These are phyloP conservation scores for Stigmatopora nigra DNA, from an alignment of 2,113 vertebrate species.

Conservation along the genomic window DNA sequence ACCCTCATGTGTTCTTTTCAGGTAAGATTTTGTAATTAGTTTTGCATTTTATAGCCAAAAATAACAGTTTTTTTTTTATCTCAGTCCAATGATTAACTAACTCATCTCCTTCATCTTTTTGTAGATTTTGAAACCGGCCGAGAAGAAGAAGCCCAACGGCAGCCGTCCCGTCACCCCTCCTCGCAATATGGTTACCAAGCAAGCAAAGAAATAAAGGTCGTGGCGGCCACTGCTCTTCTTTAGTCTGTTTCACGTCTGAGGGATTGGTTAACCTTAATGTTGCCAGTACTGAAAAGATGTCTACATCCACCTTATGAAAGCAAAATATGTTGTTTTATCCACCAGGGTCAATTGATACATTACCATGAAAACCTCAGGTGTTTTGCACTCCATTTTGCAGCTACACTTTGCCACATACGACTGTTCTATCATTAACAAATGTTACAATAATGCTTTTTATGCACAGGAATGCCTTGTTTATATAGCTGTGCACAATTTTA, in stretches of 20 bases:
- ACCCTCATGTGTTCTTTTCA: conserved; percentile 99
- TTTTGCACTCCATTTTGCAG: conserved; percentile 75
- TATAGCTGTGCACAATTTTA: conserved; percentile 63
- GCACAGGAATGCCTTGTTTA: conserved; percentile 70
- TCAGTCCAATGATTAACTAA: neutral
- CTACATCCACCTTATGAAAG: conserved; percentile 60
- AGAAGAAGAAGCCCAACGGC: conserved; percentile 96
- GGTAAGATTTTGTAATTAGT: conserved; percentile 61
- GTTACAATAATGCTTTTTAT: conserved; percentile 58
- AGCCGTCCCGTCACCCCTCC: conserved; percentile 95
- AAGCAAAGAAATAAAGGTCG: conserved; percentile 86
- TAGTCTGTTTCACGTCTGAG: conserved; percentile 78
- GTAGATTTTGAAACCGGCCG: conserved; percentile 97
- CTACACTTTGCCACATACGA: conserved; percentile 69
- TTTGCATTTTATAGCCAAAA: neutral
- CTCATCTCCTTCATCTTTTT: neutral
- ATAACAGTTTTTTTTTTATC: neutral
- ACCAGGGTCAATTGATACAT: conserved; percentile 65
- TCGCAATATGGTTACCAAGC: conserved; percentile 96
- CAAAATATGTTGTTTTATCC: conserved; percentile 62
- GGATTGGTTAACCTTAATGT: conserved; percentile 56
- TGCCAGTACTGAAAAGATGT: conserved; percentile 62
- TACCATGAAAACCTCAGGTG: conserved; percentile 74
- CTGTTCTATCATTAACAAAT: conserved; percentile 64
- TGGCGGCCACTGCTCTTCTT: conserved; percentile 69